Evolutionary conservation across 2,797 vertebrate species (phyloP).

Genomic region (Zalophus californianus): DNA sequence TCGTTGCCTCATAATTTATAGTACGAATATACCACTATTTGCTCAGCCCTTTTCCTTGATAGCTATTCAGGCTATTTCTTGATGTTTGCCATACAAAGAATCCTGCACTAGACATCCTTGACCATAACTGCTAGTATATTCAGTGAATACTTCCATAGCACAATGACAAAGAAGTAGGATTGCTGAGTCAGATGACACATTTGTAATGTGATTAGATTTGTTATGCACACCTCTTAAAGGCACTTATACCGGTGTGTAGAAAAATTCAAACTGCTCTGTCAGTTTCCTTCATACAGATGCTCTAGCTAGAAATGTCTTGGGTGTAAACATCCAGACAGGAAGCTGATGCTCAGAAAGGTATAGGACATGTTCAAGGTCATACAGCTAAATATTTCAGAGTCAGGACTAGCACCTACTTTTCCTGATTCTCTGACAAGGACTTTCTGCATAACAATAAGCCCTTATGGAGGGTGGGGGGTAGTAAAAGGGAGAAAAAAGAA

Average conservation of each 20-base stretch:
- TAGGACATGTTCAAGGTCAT: not conserved
- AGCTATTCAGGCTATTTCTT: not conserved
- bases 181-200: fast-evolving
- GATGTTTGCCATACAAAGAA: not conserved
- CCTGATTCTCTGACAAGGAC: not conserved
- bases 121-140: fast-evolving
- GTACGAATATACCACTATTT: not conserved
- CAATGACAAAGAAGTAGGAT: not conserved
- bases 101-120: fast-evolving
- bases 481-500: not conserved
- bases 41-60: not conserved
- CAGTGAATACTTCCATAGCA: fast-evolving
- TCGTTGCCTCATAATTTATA: not conserved
- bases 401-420: not conserved
- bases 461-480: not conserved
- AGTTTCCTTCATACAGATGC: not conserved
- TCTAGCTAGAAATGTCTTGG: not conserved
- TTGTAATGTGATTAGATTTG: not conserved
- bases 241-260: fast-evolving
- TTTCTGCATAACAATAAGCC: not conserved
- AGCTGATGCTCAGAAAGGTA: not conserved
- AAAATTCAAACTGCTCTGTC: not conserved
- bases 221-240: fast-evolving
- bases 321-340: not conserved
- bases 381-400: not conserved